These are phyloP conservation scores for Mesoligia furuncula DNA, from an alignment of 2,888 invertebrate species.

Conservation along the genomic window DNA sequence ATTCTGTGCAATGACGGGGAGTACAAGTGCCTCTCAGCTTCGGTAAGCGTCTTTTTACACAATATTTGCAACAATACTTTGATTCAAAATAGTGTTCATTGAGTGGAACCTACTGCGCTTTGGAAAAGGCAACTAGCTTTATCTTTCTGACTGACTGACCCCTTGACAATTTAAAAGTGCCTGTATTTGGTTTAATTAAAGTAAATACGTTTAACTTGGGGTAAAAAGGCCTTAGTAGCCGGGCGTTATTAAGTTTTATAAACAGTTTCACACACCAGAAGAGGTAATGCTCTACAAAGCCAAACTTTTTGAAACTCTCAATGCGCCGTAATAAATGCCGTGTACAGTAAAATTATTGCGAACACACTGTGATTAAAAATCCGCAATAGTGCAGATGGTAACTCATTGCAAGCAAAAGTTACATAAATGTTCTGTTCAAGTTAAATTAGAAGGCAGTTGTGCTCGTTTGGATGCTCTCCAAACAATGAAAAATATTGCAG, in stretches of 20 bases:
- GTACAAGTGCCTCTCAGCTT: neutral
- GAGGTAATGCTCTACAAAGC: neutral
- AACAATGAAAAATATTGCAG: slow-evolving; percentile 25
- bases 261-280: neutral
- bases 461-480: slow-evolving; percentile 43
- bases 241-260: neutral
- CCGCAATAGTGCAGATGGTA: neutral
- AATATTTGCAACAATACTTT: neutral
- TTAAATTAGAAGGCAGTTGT: slow-evolving; percentile 25
- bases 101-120: neutral
- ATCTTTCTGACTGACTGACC: neutral
- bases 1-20: neutral
- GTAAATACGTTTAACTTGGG: neutral
- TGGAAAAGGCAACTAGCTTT: neutral
- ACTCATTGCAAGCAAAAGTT: neutral
- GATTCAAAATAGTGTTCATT: neutral
- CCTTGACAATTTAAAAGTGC: neutral
- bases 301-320: neutral
- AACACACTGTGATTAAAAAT: neutral
- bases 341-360: neutral
- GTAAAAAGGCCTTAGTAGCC: neutral
- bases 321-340: too few species aligned
- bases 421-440: slow-evolving; percentile 11
- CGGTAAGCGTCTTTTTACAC: neutral
- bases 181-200: neutral